Evolutionary conservation across 2,888 invertebrate species (phyloP), one percentile per base, ranked within the genome.

Genomic region (Tetropium fuscum): DNA sequence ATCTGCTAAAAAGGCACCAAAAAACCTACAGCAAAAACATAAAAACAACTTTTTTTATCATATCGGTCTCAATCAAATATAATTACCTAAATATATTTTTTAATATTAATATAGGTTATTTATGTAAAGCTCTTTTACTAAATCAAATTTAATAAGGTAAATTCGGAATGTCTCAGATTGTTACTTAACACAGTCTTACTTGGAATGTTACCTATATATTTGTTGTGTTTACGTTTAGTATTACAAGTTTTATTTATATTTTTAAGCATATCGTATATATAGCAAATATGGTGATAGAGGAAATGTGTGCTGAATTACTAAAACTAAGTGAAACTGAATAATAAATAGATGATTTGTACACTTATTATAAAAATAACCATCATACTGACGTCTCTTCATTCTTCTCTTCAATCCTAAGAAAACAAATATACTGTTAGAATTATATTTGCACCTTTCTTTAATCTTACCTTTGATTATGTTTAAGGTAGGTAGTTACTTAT

Each of bases 351-450:
- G 49, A 60, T 71, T 68, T 68, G 69, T 69, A 71, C 70, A 68
- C 54, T 60, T 53, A 53, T 15, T 44, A 44, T 41, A 55, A 60
- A 58, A 63, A 62, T 45, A 59, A 41, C 27, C 38, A 60, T 51
- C 51, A 45, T 47, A 80, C 80, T 13, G 80, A 77, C 4, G 80
- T 80, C 68, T 80, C 80, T 69, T 80, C 80, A 58, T 80, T 78
- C 58, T 73, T 69, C 19, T 80, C 78, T 49, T 75, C 78, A 53
- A 74, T 75, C 64, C 79, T 80, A 69, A 27, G 66, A 53, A 34
- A 34, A 59, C 38, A 55, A 45, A 45, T 53, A 44, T 27, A 43
- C 22, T 36, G 51, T 65, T 45, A 30, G 6, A n/a, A 34, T 30
- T 41, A 47, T n/a, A 5, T 32, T 51, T 57, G 47, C 47, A 11